These are phyloP conservation scores for Apodemia duryi DNA, from an alignment of 2,888 invertebrate genomes.

Conservation along the genomic window DNA sequence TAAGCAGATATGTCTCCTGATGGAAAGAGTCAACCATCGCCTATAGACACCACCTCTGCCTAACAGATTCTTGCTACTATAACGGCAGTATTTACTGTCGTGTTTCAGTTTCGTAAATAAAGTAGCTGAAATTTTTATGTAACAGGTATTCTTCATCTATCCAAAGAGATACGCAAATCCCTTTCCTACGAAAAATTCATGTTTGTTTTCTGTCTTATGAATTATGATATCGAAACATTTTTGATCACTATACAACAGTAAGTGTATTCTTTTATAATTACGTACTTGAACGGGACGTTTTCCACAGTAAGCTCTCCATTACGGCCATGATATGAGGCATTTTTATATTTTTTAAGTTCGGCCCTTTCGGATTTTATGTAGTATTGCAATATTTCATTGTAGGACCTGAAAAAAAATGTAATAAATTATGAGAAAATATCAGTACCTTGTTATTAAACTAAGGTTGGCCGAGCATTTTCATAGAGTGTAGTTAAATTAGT, in stretches of 20 bases:
- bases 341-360: conserved; percentile 66
- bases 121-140: too few relatives aligned
- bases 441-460: too few relatives aligned
- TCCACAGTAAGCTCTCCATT: conserved; percentile 82
- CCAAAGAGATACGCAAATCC: too few relatives aligned
- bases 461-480: too few relatives aligned
- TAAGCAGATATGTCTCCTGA: too few relatives aligned
- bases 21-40: too few relatives aligned
- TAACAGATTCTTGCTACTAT: background rate
- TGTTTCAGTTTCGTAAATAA: background rate
- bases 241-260: too few relatives aligned
- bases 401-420: conserved; percentile 74
- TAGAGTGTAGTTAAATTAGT: too few relatives aligned
- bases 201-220: background rate
- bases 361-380: conserved; percentile 81
- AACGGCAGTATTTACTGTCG: background rate
- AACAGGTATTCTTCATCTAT: background rate
- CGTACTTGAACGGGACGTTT: conserved; percentile 79
- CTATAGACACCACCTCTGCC: too few relatives aligned
- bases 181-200: background rate
- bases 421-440: background rate
- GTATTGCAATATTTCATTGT: conserved; percentile 78
- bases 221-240: too few relatives aligned
- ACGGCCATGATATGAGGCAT: conserved; percentile 76
- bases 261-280: conserved; percentile 14